phyloP scores from a whole-genome alignment of 2,113 vertebrate species.

The Epinephelus cyanopodus region DNA sequence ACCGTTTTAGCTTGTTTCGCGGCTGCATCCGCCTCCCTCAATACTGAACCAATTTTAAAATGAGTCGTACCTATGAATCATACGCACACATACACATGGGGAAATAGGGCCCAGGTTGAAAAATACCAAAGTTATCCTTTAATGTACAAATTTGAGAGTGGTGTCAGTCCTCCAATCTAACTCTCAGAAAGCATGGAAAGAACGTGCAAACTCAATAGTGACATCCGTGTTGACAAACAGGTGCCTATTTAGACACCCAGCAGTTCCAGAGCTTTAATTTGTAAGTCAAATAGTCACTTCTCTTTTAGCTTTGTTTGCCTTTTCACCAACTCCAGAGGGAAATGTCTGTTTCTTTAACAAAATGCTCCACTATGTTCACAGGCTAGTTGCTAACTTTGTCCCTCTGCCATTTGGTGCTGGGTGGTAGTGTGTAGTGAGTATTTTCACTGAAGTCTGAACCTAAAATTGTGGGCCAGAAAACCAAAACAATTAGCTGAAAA shows the following conservation, averaged over 20 bases:
- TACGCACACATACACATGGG: too few species aligned
- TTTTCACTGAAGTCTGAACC: background rate
- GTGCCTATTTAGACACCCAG: background rate
- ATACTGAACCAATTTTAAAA: too few species aligned
- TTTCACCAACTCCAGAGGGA: too few species aligned
- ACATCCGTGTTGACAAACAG: background rate
- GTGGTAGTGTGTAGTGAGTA: background rate
- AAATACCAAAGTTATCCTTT: too few species aligned
- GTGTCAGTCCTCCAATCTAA: background rate
- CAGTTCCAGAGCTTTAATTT: background rate
- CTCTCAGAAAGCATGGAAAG: background rate
- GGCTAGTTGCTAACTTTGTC: background rate
- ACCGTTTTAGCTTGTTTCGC: too few species aligned
- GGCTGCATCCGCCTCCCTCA: too few species aligned
- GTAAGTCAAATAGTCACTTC: too few species aligned
- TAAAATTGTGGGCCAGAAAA: background rate
- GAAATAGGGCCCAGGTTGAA: too few species aligned
- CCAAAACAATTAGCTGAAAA: background rate
- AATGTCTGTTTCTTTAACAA: background rate
- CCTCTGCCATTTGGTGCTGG: background rate
- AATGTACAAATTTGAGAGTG: background rate
- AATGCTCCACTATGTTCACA: background rate
- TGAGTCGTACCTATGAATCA: too few species aligned
- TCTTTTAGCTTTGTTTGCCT: too few species aligned
- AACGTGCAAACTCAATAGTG: background rate